Base-by-base conservation (phyloP, 2,113 vertebrate species). In the Austrofundulus limnaeus region DNA sequence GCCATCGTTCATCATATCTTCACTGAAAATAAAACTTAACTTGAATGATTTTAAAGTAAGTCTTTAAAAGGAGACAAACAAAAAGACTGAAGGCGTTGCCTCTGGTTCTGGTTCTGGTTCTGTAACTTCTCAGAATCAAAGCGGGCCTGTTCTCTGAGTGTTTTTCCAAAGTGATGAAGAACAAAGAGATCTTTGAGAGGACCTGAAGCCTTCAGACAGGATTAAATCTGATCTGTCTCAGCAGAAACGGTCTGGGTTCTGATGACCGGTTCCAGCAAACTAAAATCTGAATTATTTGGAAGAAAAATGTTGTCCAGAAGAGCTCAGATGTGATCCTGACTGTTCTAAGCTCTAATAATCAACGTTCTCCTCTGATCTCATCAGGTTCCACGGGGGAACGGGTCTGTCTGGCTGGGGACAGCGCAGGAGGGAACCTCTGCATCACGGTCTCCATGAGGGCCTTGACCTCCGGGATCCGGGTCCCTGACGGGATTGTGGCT, bases 371-470 rank as follows among this genome's bases (percentile, higher is more conserved):
- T 54, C 2, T n/a, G n/a, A n/a, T n/a, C n/a, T n/a, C n/a, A n/a
- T 51, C 81, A 97, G 95, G 95, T 15, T 96, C 94, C 8, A 96
- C 94, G 0, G 94, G 90, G 0, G 91, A 96, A 61, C 87, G 92
- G 0, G 91, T 97, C 6, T 96, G 95, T 80, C 87, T 97, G 52
- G 95, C 94, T 0, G 95, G 95, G 3, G 95, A 96, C 92, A 96
- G 95, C 2, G 95, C 95, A 0, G 95, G 95, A 0, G 95, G 95
- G 13, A 97, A 97, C 77, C 92, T 97, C 55, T 95, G 95, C 84
- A 89, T 97, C 78, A 94, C 95, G 0, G 94, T 97, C 51, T 92
- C 93, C 70, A 92, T 97, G 82, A 93, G 92, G 31, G 95, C 95
- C 4, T 85, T 94, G 0, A 87, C 93, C 77, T 85, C 84, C 0